Evolutionary conservation across 2,113 vertebrate species (phyloP).

Genomic region (Plecturocebus donacophilus): DNA sequence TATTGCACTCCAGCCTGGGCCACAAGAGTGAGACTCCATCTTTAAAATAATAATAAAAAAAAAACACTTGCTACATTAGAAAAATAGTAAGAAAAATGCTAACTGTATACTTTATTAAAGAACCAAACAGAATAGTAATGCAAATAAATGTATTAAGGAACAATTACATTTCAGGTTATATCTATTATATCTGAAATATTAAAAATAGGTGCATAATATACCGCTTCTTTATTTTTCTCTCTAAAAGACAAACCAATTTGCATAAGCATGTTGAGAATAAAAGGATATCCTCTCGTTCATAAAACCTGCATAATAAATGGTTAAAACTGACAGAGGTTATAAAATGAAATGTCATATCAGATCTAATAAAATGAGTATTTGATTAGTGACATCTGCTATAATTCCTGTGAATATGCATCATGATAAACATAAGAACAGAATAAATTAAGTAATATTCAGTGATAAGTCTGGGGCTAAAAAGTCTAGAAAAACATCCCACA

Average conservation of each 20-base stretch:
- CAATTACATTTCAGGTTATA: conserved; percentile 21
- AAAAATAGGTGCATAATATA: neutral
- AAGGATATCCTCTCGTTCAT: neutral
- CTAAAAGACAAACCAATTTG: conserved; percentile 40
- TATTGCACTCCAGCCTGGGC: too few relatives aligned
- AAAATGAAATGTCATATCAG: neutral
- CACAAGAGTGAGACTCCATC: too few relatives aligned
- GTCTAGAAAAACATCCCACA: neutral
- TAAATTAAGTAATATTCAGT: conserved; percentile 15
- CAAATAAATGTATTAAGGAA: conserved; percentile 25
- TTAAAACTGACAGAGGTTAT: neutral
- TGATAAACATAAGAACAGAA: neutral
- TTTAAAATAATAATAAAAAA: too few relatives aligned
- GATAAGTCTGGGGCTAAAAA: neutral
- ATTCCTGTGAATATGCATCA: neutral
- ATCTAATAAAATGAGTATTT: conserved; percentile 29
- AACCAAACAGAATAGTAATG: neutral
- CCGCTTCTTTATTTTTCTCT: neutral
- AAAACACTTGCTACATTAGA: neutral
- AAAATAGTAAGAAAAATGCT: neutral
- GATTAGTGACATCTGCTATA: conserved; percentile 25
- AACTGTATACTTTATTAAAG: neutral
- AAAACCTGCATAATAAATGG: neutral
- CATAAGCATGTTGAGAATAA: neutral
- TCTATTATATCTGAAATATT: conserved; percentile 33